Evolutionary conservation across 1,140 invertebrate species (phyloP).

Genomic region (Onthophagus taurus): DNA sequence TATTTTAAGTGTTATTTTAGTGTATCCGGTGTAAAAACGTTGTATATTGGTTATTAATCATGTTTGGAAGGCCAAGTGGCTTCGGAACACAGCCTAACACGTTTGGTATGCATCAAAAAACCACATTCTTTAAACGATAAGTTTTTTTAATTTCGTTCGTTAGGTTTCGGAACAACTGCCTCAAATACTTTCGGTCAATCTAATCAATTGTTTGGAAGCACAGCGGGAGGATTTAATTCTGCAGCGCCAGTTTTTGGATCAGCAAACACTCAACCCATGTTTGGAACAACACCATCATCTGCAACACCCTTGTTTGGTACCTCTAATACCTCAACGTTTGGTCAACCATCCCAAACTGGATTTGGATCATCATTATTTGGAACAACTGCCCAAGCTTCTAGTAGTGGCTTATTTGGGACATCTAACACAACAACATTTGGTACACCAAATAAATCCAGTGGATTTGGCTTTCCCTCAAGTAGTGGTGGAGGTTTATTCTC

Average conservation of each 20-base stretch:
- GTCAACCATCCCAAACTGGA: constrained; percentile 34
- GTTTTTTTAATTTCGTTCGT: neutral
- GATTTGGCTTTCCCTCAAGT: constrained; percentile 45
- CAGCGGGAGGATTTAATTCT: constrained; percentile 21
- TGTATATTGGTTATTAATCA: constrained; percentile 1
- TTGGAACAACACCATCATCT: constrained; percentile 26
- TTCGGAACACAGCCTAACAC: constrained; percentile 1
- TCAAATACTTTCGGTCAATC: constrained; percentile 25
- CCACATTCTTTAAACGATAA: neutral
- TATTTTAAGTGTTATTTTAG: neutral
- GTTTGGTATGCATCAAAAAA: constrained; percentile 8
- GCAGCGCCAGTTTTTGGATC: constrained; percentile 19
- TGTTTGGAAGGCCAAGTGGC: constrained; percentile 6
- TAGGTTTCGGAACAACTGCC: constrained; percentile 22
- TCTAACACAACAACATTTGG: constrained; percentile 49
- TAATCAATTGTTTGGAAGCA: constrained; percentile 22
- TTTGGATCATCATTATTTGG: constrained; percentile 27
- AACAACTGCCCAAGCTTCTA: constrained; percentile 15
- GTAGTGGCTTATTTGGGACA: constrained; percentile 45
- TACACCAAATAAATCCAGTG: constrained; percentile 46
- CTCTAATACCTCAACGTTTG: constrained; percentile 45
- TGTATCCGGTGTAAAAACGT: too few species aligned
- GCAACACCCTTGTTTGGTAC: constrained; percentile 44
- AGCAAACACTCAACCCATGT: constrained; percentile 13
- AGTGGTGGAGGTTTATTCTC: constrained; percentile 25